Evolutionary conservation across 2,797 vertebrate genomes (phyloP), one percentile per base, ranked within the genome.

Genomic region (Orestias chungarensis): DNA sequence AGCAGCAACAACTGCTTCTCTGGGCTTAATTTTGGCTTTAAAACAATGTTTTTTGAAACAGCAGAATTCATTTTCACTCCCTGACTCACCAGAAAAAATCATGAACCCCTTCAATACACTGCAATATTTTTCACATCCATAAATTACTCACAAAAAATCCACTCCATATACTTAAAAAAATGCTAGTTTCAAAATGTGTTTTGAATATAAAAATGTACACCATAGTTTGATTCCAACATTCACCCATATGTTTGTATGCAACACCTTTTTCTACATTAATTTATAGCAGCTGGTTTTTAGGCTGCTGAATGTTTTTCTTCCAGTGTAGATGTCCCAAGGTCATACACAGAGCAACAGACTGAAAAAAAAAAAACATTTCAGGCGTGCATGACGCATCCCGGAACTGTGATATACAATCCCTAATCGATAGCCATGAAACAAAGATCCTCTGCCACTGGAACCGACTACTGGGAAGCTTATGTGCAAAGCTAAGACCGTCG

Each of bases 341-440:
- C 84, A 82, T 42, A 23, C 72, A 44, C 50, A 54, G 52, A 70
- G n/a, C 49, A 68, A 25, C 44, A 20, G 77, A 76, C 79, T 83
- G 84, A 79, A 83, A 87, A 82, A 52, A 52, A 75, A 52, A 52
- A 75, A 83, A 47, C 74, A 59, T 70, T 83, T 79, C 71, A 70
- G 44, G 66, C 68, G 76, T 7, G 25, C 71, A 75, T 50, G 67
- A 85, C 23, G 70, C n/a, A 15, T 54, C 68, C 77, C 66, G 73
- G 78, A 79, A 82, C 75, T 12, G 78, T 7, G 81, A 83, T 81
- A 91, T 79, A 67, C 57, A 23, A 91, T 82, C 83, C 80, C 64
- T 20, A 83, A 92, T 93, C 89, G 31, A 91, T 92, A 71, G 12
- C 1, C 27, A n/a, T 47, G 81, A 70, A 87, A 91, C 70, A 55